Base-by-base conservation (phyloP, 1,140 invertebrate genomes). In the Pachyrhynchus sulphureomaculatus region DNA sequence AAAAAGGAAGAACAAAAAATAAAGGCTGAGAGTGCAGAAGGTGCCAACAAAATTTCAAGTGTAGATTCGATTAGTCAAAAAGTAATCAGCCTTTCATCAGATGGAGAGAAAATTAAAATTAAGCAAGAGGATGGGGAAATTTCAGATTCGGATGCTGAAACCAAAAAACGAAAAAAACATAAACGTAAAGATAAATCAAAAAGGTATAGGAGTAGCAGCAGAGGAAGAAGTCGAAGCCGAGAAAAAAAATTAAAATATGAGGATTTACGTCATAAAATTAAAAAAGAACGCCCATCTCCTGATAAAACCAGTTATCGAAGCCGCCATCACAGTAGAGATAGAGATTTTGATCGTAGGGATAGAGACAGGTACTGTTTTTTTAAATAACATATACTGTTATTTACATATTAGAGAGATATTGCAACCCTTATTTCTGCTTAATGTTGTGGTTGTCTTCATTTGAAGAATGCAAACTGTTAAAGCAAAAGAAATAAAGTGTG, bases 41-140 rank as follows among this genome's bases (percentile, higher is more conserved):
- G 6, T 1, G 13, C 36, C 5, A 77, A 67, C 13, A 69, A 44
- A 80, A 77, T 62, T 69, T 70, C 29, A 12, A 64, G 45, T 36
- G 34, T 10, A n/a, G 39, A 24, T 37, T 23, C 55, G 13, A 39
- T 33, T 12, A 39, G 62, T 12, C 69, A 69, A 53, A 76, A 74
- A 52, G 47, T 23, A 62, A 62, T 23, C 33, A 58, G 13, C 9
- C 37, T 5, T 51, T 57, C 55, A 37, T 37, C 48, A 15, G 21
- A 37, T 23, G 33, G n/a, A 26, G 33, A 57, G 2, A 44, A 33
- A 45, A 13, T 4, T 13, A 57, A 44, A 29, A 26, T 8, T n/a
- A 24, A 33, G 32, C 1, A 15, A 80, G 80, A 72, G 81, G 82
- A 69, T 76, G 82, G 63, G 86, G 87, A 84, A 78, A 74, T 84